A percentile compares a stretch with the other conserved stretches of the same genome.
phyloP scores from a whole-genome alignment of 2,113 vertebrate genomes.

The Semnopithecus entellus region DNA sequence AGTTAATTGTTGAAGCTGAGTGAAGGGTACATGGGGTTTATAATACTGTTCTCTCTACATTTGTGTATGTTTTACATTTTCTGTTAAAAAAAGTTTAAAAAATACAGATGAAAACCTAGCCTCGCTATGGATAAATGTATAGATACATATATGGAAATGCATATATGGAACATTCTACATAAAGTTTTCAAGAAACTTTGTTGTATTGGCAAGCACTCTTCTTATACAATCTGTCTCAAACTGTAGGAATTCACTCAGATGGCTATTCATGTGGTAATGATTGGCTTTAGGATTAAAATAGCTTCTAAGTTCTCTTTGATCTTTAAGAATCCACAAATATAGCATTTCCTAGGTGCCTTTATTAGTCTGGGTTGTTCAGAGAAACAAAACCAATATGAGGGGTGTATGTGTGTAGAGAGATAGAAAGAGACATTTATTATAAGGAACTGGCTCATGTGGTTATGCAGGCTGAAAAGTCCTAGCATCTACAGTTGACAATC shows the following conservation, averaged over 20 bases:
- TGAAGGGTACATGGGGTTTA: neutral
- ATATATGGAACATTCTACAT: neutral
- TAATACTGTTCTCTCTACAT: neutral
- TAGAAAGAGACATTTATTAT: neutral
- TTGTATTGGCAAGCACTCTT: neutral
- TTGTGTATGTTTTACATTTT: neutral
- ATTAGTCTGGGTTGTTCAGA: neutral
- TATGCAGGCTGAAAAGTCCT: neutral
- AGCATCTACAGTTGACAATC: neutral
- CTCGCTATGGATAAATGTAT: neutral
- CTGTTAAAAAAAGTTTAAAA: neutral
- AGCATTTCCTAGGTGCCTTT: neutral
- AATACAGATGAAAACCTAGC: neutral
- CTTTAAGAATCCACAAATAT: neutral
- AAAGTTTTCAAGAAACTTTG: neutral
- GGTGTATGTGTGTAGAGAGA: neutral
- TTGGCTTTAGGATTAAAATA: neutral
- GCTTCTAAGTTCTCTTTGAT: neutral
- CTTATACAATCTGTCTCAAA: neutral
- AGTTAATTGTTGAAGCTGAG: neutral
- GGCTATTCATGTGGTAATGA: neutral
- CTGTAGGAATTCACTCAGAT: neutral
- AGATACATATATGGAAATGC: neutral
- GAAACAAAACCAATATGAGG: slow-evolving; percentile 1
- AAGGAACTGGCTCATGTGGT: neutral